phyloP scores from a whole-genome alignment of 2,113 vertebrate species.

The Silurus asotus region DNA sequence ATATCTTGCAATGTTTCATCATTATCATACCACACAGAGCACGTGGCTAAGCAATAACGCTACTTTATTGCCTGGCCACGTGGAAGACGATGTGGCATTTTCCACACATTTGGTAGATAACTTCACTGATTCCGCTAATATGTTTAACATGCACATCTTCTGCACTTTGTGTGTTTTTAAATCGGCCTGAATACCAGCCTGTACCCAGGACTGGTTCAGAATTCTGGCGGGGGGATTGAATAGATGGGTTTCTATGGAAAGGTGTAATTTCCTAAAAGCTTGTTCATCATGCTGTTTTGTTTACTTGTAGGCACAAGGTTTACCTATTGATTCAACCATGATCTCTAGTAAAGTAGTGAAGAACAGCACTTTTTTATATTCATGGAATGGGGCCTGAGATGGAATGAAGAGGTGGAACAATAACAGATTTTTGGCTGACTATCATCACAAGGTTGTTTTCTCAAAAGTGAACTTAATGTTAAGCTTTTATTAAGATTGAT shows the following conservation, averaged over 20 bases:
- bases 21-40: constrained; percentile 25
- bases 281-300: not conserved
- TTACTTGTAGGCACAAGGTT: not conserved
- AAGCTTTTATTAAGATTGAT: constrained; percentile 6
- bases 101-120: constrained; percentile 9
- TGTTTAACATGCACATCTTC: constrained; percentile 1
- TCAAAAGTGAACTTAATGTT: constrained; percentile 4
- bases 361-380: not conserved
- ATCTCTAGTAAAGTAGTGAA: not conserved
- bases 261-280: not conserved
- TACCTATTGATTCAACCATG: not conserved
- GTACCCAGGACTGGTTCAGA: not conserved
- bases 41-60: constrained; percentile 33
- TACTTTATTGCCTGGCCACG: constrained; percentile 2
- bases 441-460: constrained; percentile 6
- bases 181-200: not conserved
- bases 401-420: not conserved
- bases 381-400: not conserved
- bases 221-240: not conserved
- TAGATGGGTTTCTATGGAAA: not conserved
- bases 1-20: constrained; percentile 29
- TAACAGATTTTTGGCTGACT: not conserved
- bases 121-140: not conserved
- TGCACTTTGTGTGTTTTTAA: not conserved
- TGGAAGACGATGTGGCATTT: constrained; percentile 26